Conservation (phyloP, 2,888 invertebrate genomes). For the Aproaerema taeniolella region DNA sequence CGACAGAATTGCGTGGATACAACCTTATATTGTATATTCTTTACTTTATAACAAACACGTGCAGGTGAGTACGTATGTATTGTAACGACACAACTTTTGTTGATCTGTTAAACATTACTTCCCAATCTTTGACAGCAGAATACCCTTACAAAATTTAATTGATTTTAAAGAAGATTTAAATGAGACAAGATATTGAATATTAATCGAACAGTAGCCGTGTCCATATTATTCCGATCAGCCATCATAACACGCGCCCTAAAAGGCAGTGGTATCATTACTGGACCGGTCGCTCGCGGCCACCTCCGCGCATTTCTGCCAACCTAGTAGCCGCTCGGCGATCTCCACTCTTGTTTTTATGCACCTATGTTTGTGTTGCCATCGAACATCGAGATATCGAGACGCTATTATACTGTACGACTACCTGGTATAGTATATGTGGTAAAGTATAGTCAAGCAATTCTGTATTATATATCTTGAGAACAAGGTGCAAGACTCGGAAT, state of each 20-base stretch:
- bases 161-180: no score
- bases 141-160: no score
- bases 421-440: no score
- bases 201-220: constrained; percentile 30
- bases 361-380: constrained; percentile 60
- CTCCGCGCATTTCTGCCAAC: constrained; percentile 48
- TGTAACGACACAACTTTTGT: no score
- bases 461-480: constrained; percentile 11
- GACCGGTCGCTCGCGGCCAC: constrained; percentile 53
- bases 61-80: no score
- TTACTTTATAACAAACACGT: no score
- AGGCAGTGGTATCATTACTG: constrained; percentile 69
- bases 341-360: constrained; percentile 58
- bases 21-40: constrained; percentile 7
- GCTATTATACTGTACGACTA: constrained; percentile 33
- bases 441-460: constrained; percentile 12
- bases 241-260: constrained; percentile 69
- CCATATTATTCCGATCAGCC: constrained; percentile 45
- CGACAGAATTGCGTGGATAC: constrained; percentile 38
- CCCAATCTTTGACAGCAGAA: no score
- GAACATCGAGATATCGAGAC: no score
- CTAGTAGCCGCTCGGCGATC: constrained; percentile 47
- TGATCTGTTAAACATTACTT: no score
- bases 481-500: constrained; percentile 14
- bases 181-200: no score